A percentile compares a stretch with the other conserved stretches of the same genome.
phyloP scores from a whole-genome alignment of 1,140 invertebrate species.

The Drosophila kikkawai region DNA sequence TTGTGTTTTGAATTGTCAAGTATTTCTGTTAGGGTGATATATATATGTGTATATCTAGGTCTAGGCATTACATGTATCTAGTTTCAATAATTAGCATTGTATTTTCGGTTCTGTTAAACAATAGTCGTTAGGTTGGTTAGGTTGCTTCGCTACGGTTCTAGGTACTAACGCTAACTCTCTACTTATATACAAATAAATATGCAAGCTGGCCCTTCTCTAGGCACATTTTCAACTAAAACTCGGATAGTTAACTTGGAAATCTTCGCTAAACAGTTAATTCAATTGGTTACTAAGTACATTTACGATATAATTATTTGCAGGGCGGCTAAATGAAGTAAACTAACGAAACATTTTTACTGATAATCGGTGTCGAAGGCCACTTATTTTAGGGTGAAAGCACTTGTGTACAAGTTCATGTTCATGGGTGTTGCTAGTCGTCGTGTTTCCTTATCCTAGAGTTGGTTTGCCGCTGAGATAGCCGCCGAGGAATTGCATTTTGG shows the following conservation, averaged over 20 bases:
- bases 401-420: slow-evolving; percentile 40
- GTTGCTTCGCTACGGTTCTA: slow-evolving; percentile 52
- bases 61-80: slow-evolving; percentile 37
- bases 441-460: slow-evolving; percentile 28
- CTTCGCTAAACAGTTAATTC: slow-evolving; percentile 48
- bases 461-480: slow-evolving; percentile 26
- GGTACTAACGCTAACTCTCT: slow-evolving; percentile 22
- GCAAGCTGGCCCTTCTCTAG: slow-evolving; percentile 34
- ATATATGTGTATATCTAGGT: slow-evolving; percentile 49
- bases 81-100: slow-evolving; percentile 37
- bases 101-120: slow-evolving; percentile 60
- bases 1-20: slow-evolving; percentile 78
- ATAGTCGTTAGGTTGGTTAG: slow-evolving; percentile 53
- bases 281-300: slow-evolving; percentile 56
- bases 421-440: slow-evolving; percentile 29
- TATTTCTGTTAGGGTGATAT: slow-evolving; percentile 67
- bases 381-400: slow-evolving; percentile 64
- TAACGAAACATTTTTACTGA: slow-evolving; percentile 42
- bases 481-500: slow-evolving; percentile 47
- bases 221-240: slow-evolving; percentile 49
- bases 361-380: slow-evolving; percentile 80
- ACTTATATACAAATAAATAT: slow-evolving; percentile 77
- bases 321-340: slow-evolving; percentile 26
- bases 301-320: slow-evolving; percentile 30
- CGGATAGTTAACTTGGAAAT: slow-evolving; percentile 15